Conservation (phyloP, 2,113 vertebrate genomes). For the Tauraco erythrolophus region DNA sequence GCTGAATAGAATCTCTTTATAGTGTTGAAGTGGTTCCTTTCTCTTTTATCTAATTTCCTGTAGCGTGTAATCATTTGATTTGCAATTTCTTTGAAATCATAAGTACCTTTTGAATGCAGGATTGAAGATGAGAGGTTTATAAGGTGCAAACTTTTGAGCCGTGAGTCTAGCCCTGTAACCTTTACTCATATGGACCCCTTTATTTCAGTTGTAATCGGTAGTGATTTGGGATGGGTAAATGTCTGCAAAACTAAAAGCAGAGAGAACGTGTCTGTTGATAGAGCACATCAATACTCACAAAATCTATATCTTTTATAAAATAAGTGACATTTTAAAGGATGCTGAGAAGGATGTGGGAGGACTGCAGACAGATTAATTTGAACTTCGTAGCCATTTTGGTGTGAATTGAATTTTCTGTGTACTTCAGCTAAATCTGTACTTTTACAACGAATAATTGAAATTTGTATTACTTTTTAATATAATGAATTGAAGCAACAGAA, state of each 20-base stretch:
- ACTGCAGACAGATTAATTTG: not conserved
- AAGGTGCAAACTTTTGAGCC: not conserved
- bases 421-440: conserved; percentile 1
- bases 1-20: conserved; percentile 56
- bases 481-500: conserved; percentile 21
- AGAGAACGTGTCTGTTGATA: not conserved
- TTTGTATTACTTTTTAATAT: conserved; percentile 5
- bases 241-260: not conserved
- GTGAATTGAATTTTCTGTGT: conserved; percentile 14
- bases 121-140: conserved; percentile 11
- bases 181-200: not conserved
- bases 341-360: not conserved
- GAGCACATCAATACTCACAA: not conserved
- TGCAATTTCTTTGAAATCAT: conserved; percentile 34
- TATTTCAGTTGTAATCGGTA: not conserved
- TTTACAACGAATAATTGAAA: not conserved
- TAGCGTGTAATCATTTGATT: conserved; percentile 46
- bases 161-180: not conserved
- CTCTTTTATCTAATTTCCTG: conserved; percentile 47
- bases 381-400: not conserved
- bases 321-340: conserved; percentile 4
- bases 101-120: conserved; percentile 26
- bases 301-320: not conserved
- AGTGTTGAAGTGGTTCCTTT: conserved; percentile 64
- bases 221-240: not conserved